Percentiles rank a stretch among this genome's conserved stretches.
These are phyloP conservation scores for Manis pentadactyla DNA, from an alignment of 2,797 vertebrate species.

Conservation along the genomic window DNA sequence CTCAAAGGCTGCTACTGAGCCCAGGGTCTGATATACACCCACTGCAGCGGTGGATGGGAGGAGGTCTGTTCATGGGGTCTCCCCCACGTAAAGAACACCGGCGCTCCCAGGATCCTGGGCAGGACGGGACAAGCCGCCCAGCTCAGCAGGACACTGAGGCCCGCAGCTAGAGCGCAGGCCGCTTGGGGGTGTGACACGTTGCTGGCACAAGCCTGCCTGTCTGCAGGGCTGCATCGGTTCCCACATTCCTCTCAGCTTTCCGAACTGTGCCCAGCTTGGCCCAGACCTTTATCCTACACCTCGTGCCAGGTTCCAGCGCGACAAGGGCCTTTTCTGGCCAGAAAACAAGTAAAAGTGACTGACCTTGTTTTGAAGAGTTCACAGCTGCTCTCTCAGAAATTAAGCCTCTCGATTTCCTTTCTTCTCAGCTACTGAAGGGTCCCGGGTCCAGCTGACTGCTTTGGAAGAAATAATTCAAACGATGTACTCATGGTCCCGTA, in stretches of 20 bases:
- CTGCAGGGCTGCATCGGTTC: not conserved
- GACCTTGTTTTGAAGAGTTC: slow-evolving; percentile 41
- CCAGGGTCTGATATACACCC: not conserved
- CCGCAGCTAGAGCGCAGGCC: not conserved
- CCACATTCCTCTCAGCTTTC: not conserved
- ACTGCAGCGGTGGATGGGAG: fast-evolving
- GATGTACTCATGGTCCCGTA: not conserved
- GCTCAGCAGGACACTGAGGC: not conserved
- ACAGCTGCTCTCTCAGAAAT: not conserved
- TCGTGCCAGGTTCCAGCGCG: slow-evolving; percentile 36
- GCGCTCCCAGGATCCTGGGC: not conserved
- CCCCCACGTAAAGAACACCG: not conserved
- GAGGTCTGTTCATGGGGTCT: not conserved
- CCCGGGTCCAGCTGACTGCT: not conserved
- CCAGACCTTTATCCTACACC: not conserved
- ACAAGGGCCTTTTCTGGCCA: slow-evolving; percentile 58
- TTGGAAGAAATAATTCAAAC: not conserved
- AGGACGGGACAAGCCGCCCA: not conserved
- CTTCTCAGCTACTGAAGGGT: not conserved
- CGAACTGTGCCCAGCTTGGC: not conserved
- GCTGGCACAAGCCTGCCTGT: not conserved
- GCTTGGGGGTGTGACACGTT: fast-evolving
- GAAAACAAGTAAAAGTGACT: slow-evolving; percentile 41
- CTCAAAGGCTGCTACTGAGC: not conserved
- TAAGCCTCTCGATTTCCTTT: slow-evolving; percentile 18